Conservation (phyloP, 2,113 vertebrate species). For the Mormyrus lacerda region DNA sequence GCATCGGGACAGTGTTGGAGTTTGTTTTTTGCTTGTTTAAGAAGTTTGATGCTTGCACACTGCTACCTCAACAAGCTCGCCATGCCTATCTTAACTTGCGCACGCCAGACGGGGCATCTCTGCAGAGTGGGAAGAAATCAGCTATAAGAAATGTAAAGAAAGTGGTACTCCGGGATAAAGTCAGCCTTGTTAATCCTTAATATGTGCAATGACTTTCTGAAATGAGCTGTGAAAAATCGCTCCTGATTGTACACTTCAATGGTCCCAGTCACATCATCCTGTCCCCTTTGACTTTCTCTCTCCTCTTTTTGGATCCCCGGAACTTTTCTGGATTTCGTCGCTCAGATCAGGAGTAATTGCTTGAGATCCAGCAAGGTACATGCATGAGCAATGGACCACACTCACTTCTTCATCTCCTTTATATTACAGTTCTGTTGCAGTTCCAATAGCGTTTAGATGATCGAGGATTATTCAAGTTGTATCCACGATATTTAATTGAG, state of each 20-base stretch:
- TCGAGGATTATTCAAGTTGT: slow-evolving; percentile 20
- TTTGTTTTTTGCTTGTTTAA: background rate
- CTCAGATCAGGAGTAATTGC: slow-evolving; percentile 11
- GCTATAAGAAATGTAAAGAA: slow-evolving; percentile 9
- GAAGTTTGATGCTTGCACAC: slow-evolving; percentile 2
- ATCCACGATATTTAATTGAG: slow-evolving; percentile 12
- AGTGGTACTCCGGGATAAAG: slow-evolving; percentile 17
- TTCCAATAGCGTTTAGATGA: background rate
- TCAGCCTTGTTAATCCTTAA: slow-evolving; percentile 7
- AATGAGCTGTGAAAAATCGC: slow-evolving; percentile 24
- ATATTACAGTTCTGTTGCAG: slow-evolving; percentile 10
- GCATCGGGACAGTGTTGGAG: background rate
- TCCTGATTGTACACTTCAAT: slow-evolving; percentile 6
- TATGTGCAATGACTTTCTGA: slow-evolving; percentile 18
- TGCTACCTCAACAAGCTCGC: slow-evolving; percentile 33
- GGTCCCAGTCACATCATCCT: slow-evolving; percentile 34
- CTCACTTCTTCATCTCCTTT: slow-evolving; percentile 55
- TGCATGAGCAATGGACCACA: slow-evolving; percentile 35
- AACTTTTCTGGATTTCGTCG: slow-evolving; percentile 46
- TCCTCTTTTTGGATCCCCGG: slow-evolving; percentile 32
- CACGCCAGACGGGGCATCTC: slow-evolving; percentile 22
- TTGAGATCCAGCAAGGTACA: slow-evolving; percentile 14
- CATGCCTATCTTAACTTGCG: slow-evolving; percentile 39
- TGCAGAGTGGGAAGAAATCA: slow-evolving; percentile 32
- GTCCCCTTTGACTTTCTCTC: slow-evolving; percentile 33